Conservation (phyloP, 2,797 vertebrate species). For the Chloroceryle inda region DNA sequence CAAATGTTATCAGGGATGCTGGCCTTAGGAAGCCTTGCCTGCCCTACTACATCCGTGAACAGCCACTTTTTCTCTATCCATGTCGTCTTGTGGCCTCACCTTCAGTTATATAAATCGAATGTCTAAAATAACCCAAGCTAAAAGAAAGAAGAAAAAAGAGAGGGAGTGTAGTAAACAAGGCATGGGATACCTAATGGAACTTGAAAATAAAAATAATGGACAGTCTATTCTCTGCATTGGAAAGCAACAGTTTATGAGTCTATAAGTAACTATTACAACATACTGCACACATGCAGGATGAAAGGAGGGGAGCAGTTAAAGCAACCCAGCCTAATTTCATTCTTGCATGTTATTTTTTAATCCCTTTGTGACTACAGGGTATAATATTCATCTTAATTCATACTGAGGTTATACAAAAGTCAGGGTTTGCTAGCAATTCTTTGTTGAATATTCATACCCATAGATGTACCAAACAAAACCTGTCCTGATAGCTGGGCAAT, state of each 20-base stretch:
- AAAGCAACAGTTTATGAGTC: neutral
- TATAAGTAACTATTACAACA: neutral
- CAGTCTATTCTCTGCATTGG: neutral
- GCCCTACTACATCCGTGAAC: neutral
- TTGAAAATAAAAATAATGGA: neutral
- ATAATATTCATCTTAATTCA: neutral
- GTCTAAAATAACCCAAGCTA: neutral
- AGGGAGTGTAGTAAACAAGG: neutral
- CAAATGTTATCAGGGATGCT: neutral
- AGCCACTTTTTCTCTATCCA: neutral
- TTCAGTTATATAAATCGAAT: neutral
- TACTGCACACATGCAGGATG: neutral
- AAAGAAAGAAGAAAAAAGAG: rapidly evolving
- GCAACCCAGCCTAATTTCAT: neutral
- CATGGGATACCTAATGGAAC: neutral
- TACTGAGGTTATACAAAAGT: neutral
- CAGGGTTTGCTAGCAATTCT: neutral
- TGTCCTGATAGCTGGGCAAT: neutral
- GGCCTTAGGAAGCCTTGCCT: neutral
- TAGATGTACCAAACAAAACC: neutral
- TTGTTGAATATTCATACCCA: neutral
- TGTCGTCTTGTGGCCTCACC: neutral
- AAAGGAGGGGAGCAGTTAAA: neutral
- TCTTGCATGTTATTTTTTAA: neutral
- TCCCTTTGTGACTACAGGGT: neutral